These are phyloP conservation scores for Brachyhypopomus gauderio DNA, from an alignment of 2,113 vertebrate species.

Conservation along the genomic window DNA sequence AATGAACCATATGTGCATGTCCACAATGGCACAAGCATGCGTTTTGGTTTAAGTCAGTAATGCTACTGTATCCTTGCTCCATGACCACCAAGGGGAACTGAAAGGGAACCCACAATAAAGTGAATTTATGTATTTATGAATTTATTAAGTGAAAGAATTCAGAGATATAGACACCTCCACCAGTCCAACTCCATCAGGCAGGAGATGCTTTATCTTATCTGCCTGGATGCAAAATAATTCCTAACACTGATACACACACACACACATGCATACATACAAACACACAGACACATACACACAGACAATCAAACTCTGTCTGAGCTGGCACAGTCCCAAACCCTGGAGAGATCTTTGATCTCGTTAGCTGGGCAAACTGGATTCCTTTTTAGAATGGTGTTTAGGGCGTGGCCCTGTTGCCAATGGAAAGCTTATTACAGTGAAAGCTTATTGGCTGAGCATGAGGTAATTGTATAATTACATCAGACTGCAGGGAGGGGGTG, in stretches of 20 bases:
- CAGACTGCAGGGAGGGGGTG: background rate
- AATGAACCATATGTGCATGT: no score
- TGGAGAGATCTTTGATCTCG: conserved; percentile 28
- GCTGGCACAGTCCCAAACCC: conserved; percentile 10
- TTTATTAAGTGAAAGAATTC: conserved; percentile 17
- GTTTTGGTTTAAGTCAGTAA: no score
- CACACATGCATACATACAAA: background rate
- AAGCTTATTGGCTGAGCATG: conserved; percentile 30
- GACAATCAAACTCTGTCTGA: conserved; percentile 15
- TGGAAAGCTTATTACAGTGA: conserved; percentile 17
- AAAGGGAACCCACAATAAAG: conserved; percentile 54
- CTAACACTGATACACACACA: background rate
- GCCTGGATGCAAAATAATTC: conserved; percentile 6
- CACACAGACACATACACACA: background rate
- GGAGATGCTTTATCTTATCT: background rate
- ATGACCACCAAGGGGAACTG: conserved; percentile 44
- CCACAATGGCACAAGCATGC: no score
- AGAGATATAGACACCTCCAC: background rate
- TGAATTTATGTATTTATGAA: conserved; percentile 42
- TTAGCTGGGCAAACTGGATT: conserved; percentile 37
- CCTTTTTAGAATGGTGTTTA: conserved; percentile 3
- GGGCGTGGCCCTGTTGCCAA: conserved; percentile 31
- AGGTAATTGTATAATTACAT: conserved; percentile 11
- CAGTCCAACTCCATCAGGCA: background rate
- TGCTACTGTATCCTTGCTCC: conserved; percentile 12